phyloP scores from a whole-genome alignment of 2,888 invertebrate species.

The Anorthoa munda region DNA sequence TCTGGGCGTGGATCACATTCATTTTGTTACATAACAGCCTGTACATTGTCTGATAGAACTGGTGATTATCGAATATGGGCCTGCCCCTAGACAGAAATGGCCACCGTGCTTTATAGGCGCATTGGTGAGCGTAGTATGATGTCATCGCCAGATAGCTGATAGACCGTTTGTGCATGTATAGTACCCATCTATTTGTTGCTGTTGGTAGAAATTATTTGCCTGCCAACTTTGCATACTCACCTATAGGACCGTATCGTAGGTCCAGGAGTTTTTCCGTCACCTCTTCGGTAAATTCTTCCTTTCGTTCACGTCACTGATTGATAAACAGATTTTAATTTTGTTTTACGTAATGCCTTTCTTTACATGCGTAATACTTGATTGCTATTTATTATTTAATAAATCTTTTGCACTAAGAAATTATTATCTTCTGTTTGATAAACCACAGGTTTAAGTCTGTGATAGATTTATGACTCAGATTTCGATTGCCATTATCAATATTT shows the following conservation, averaged over 20 bases:
- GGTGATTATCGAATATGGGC: constrained; percentile 34
- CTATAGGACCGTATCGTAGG: neutral
- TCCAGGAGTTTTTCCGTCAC: neutral
- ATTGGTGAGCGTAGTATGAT: constrained; percentile 30
- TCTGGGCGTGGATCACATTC: constrained; percentile 35
- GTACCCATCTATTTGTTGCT: neutral
- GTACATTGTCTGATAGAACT: constrained; percentile 14
- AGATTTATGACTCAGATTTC: constrained; percentile 43
- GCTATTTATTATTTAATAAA: constrained; percentile 9
- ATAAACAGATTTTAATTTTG: neutral
- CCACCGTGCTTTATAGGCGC: constrained; percentile 1
- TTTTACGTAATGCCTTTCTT: neutral
- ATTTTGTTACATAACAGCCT: constrained; percentile 32
- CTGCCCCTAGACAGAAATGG: constrained; percentile 1
- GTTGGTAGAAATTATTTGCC: neutral
- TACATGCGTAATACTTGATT: constrained; percentile 1
- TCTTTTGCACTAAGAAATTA: constrained; percentile 11
- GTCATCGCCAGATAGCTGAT: constrained; percentile 25
- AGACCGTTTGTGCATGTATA: neutral
- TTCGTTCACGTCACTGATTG: neutral
- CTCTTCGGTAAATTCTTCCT: neutral
- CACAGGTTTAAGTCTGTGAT: constrained; percentile 25
- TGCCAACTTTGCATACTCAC: neutral
- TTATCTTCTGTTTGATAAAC: constrained; percentile 29
- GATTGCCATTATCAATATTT: constrained; percentile 33